phyloP scores from a whole-genome alignment of 2,797 vertebrate species.

The Sphenopsis melanotis region DNA sequence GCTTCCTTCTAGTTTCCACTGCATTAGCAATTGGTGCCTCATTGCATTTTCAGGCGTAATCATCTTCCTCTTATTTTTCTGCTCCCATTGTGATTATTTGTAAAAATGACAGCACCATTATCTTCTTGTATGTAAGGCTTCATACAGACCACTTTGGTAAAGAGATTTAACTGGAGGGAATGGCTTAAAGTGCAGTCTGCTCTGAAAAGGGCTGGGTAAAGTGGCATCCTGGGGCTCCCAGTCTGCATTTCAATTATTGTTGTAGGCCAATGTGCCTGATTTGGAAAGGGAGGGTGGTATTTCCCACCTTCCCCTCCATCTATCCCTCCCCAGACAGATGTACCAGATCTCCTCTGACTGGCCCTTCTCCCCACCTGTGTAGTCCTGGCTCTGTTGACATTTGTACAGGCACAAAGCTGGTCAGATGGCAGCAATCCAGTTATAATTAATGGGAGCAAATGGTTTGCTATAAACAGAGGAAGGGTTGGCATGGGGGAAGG shows the following conservation, averaged over 20 bases:
- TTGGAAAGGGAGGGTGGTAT: not conserved
- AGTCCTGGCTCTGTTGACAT: not conserved
- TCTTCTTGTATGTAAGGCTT: slow-evolving; percentile 22
- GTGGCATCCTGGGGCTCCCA: slow-evolving; percentile 34
- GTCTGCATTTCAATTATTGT: not conserved
- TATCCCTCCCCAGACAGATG: not conserved
- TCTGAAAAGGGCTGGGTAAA: slow-evolving; percentile 4
- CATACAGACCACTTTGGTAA: slow-evolving; percentile 1
- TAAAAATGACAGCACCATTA: slow-evolving; percentile 50
- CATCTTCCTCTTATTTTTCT: slow-evolving; percentile 31
- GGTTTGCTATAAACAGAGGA: slow-evolving; percentile 43
- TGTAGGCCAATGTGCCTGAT: not conserved
- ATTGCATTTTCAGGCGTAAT: not conserved
- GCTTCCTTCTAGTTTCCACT: not conserved
- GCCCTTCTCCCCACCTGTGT: not conserved
- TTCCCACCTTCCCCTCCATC: not conserved
- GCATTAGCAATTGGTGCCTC: not conserved
- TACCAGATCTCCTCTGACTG: not conserved
- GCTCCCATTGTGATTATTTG: slow-evolving; percentile 34
- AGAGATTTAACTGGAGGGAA: slow-evolving; percentile 52
- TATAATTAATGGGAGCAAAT: slow-evolving; percentile 47
- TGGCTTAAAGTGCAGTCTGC: slow-evolving; percentile 23
- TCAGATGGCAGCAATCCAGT: slow-evolving; percentile 31
- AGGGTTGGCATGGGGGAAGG: slow-evolving; percentile 3
- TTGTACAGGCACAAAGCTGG: not conserved